phyloP scores from a whole-genome alignment of 2,797 vertebrate species.

The Fundulus diaphanus region DNA sequence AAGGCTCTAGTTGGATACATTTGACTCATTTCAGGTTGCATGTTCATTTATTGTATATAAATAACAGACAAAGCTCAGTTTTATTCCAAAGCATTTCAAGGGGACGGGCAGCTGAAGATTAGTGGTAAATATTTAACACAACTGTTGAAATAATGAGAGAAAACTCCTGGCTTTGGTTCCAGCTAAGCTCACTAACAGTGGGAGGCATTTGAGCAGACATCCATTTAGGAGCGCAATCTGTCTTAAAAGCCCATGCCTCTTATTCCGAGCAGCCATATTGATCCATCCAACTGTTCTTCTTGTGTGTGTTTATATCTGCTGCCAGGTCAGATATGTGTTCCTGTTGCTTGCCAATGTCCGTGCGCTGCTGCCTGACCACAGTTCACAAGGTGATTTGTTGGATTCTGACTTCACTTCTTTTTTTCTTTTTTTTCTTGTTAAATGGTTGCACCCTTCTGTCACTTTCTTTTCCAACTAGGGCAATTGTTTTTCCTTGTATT shows the following conservation, averaged over 20 bases:
- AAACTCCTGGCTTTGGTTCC: conserved; percentile 46
- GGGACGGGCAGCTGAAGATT: conserved; percentile 19
- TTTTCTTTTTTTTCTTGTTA: conserved; percentile 6
- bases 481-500: neutral
- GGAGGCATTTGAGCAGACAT: conserved; percentile 60
- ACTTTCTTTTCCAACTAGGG: neutral
- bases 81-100: conserved; percentile 33
- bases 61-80: conserved; percentile 48
- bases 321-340: conserved; percentile 60
- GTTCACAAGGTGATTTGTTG: conserved; percentile 35
- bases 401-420: neutral
- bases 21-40: neutral
- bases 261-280: conserved; percentile 65
- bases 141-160: conserved; percentile 48
- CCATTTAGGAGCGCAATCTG: conserved; percentile 70
- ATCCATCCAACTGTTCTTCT: conserved; percentile 57
- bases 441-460: conserved; percentile 3
- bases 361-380: conserved; percentile 41
- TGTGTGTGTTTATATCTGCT: conserved; percentile 57
- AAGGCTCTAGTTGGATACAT: conserved; percentile 8
- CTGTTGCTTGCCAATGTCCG: conserved; percentile 41
- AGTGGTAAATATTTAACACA: conserved; percentile 52
- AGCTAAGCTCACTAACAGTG: conserved; percentile 51
- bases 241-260: conserved; percentile 64
- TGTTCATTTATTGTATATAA: neutral